Evolutionary conservation across 2,113 vertebrate genomes (phyloP).

Genomic region (Sceloporus undulatus): DNA sequence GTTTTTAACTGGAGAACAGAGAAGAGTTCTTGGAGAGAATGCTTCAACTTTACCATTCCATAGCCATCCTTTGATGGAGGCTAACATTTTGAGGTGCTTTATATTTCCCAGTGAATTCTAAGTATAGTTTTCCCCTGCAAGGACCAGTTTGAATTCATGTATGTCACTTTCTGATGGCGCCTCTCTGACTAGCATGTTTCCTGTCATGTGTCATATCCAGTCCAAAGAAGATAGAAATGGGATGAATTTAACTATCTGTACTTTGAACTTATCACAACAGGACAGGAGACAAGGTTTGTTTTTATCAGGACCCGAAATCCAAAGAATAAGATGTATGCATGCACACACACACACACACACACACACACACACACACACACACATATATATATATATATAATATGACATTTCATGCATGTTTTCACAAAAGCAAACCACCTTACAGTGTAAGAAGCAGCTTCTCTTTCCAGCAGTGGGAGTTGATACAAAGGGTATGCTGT

Average conservation of each 20-base stretch:
- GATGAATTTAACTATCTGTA: conserved; percentile 44
- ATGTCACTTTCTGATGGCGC: not conserved
- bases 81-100: conserved; percentile 58
- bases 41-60: conserved; percentile 58
- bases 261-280: conserved; percentile 52
- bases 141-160: conserved; percentile 37
- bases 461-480: too few relatives aligned
- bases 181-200: conserved; percentile 36
- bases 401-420: too few relatives aligned
- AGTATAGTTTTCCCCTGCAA: conserved; percentile 10
- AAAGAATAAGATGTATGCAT: conserved; percentile 33
- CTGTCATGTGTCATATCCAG: not conserved
- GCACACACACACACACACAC: too few relatives aligned
- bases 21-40: not conserved
- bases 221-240: conserved; percentile 45
- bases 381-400: too few relatives aligned
- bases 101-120: conserved; percentile 33
- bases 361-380: too few relatives aligned
- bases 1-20: not conserved
- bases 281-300: conserved; percentile 29
- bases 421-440: not conserved
- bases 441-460: not conserved
- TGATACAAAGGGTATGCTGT: too few relatives aligned
- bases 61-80: conserved; percentile 35
- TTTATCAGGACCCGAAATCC: conserved; percentile 37